Evolutionary conservation across 2,888 invertebrate species (phyloP).

Genomic region (Drosophila pseudotakahashii): DNA sequence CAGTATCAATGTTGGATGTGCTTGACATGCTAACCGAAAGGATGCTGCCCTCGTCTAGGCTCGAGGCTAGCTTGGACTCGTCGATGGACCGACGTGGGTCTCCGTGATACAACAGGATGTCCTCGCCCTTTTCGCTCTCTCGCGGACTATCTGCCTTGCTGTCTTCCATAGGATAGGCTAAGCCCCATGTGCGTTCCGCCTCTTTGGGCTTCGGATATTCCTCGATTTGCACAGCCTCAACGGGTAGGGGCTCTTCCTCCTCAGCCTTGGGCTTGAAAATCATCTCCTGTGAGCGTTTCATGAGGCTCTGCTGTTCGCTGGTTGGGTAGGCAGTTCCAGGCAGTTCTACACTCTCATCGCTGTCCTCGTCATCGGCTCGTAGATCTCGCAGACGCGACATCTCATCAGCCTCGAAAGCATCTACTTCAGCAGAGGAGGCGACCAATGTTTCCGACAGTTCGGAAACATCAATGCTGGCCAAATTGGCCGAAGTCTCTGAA

Average conservation of each 20-base stretch:
- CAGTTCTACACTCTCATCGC: slow-evolving; percentile 85
- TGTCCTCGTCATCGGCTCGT: slow-evolving; percentile 85
- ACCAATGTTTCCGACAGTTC: slow-evolving; percentile 97
- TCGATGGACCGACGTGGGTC: slow-evolving; percentile 80
- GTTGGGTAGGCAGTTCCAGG: slow-evolving; percentile 53
- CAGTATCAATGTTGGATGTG: slow-evolving; percentile 85
- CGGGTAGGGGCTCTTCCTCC: slow-evolving; percentile 81
- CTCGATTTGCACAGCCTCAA: slow-evolving; percentile 52
- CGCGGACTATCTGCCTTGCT: slow-evolving; percentile 63
- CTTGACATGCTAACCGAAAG: slow-evolving; percentile 87
- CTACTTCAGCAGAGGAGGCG: slow-evolving; percentile 91
- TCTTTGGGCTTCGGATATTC: slow-evolving; percentile 74
- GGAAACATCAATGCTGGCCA: slow-evolving; percentile 95
- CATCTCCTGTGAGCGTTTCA: slow-evolving; percentile 96
- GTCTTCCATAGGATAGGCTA: slow-evolving; percentile 82
- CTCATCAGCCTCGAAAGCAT: slow-evolving; percentile 85
- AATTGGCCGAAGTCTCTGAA: slow-evolving; percentile 92
- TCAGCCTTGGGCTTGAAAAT: slow-evolving; percentile 90
- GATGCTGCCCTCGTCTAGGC: slow-evolving; percentile 87
- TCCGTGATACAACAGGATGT: slow-evolving; percentile 78
- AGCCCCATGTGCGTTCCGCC: slow-evolving; percentile 76
- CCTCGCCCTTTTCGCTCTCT: slow-evolving; percentile 70
- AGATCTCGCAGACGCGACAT: slow-evolving; percentile 86
- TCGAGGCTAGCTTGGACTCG: slow-evolving; percentile 85
- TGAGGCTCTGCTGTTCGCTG: slow-evolving; percentile 86